Conservation (phyloP, 1,140 invertebrate species). For the Calephelis nemesis region DNA sequence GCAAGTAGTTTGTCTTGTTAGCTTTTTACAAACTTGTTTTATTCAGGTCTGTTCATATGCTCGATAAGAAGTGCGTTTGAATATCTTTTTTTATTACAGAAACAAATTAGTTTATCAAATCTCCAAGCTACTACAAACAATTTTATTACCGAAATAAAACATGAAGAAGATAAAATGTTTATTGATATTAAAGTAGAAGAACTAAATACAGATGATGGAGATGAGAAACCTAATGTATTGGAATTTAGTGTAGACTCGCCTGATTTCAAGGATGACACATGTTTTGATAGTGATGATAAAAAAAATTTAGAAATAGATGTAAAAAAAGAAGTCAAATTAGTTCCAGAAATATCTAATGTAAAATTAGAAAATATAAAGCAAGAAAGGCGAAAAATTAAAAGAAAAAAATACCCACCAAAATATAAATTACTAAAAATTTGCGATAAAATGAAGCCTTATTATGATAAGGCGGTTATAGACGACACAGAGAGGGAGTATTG, state of each 20-base stretch:
- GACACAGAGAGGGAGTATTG: slow-evolving; percentile 22
- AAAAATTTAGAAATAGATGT: slow-evolving; percentile 6
- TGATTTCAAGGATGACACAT: slow-evolving; percentile 3
- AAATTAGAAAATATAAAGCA: slow-evolving; percentile 16
- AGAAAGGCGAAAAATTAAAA: not conserved
- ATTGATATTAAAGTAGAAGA: slow-evolving; percentile 23
- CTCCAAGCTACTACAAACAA: slow-evolving; percentile 8
- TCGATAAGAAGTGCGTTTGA: too few relatives aligned
- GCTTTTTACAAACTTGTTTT: too few relatives aligned
- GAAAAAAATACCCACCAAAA: not conserved
- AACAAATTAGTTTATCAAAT: slow-evolving; percentile 6
- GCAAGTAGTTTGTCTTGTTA: too few relatives aligned
- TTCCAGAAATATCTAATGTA: slow-evolving; percentile 1
- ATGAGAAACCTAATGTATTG: not conserved
- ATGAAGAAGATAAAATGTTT: slow-evolving; percentile 18
- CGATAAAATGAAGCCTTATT: slow-evolving; percentile 1
- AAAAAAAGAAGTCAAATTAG: not conserved
- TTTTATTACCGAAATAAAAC: not conserved
- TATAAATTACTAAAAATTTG: slow-evolving; percentile 5
- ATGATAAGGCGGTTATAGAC: slow-evolving; percentile 18
- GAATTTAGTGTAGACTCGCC: not conserved
- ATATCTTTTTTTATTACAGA: slow-evolving; percentile 15
- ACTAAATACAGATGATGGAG: slow-evolving; percentile 4
- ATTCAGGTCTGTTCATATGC: too few relatives aligned
- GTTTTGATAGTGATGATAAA: slow-evolving; percentile 3